Evolutionary conservation across 2,113 vertebrate species (phyloP).

Genomic region (Ovibos moschatus): DNA sequence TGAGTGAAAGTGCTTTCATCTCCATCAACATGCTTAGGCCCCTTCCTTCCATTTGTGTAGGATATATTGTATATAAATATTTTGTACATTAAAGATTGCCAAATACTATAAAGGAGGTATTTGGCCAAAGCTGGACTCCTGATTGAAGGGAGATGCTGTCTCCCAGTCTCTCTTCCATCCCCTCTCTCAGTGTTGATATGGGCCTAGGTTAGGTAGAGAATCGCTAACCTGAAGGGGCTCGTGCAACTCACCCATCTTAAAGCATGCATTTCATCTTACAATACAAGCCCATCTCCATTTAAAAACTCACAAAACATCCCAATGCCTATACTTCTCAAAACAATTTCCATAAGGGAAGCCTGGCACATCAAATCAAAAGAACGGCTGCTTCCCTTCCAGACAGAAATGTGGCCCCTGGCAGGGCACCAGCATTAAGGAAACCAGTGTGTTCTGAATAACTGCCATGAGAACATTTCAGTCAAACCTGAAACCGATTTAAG

Average conservation of each 20-base stretch:
- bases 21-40: neutral
- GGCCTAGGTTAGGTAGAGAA: neutral
- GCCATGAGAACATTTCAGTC: neutral
- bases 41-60: neutral
- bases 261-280: neutral
- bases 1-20: neutral
- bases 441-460: constrained; percentile 29
- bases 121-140: neutral
- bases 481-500: neutral
- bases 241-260: neutral
- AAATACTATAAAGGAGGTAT: neutral
- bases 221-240: neutral
- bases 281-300: neutral
- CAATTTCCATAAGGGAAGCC: neutral
- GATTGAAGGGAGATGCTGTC: neutral
- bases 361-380: neutral
- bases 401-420: neutral
- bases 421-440: neutral
- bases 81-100: constrained; percentile 21
- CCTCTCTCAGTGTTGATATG: neutral
- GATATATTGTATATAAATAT: neutral
- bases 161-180: neutral
- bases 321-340: constrained; percentile 15
- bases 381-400: constrained; percentile 20
- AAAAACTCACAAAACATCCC: constrained; percentile 28